Evolutionary conservation across 2,888 invertebrate genomes (phyloP), one percentile per base, ranked within the genome.

Genomic region (Drosophila rellima): DNA sequence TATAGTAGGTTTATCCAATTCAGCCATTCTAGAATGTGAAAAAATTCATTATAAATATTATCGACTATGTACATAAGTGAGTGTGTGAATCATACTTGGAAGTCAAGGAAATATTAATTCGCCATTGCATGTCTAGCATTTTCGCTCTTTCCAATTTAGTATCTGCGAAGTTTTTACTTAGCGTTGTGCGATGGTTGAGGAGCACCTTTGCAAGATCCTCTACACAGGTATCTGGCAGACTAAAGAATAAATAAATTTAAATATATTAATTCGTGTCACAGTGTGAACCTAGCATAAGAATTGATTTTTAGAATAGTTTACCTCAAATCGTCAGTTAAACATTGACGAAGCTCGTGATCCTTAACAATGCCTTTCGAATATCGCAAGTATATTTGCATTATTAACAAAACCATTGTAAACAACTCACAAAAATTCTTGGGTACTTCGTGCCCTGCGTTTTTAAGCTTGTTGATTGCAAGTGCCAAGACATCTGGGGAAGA

Each of bases 171-270:
- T 93, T 87, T 75, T 88, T 89, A 79, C 91, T 87, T 80, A 92
- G 60, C 13, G 92, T 87, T 59, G 93, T 91, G 11, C 93, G 93
- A 74, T 93, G 93, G 45, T 93, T 94, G 68, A 93, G 91, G 1
- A 94, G 85, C 56, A 94, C 93, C 70, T 93, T 93, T 42, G 93
- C 91, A 66, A 94, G 91, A 70, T 94, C 94, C 18, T 94, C 93
- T 23, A 93, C 92, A 66, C 93, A 94, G 42, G 93, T 93, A 39
- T 93, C 91, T 37, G 92, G 89, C 52, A 94, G 92, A 80, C 93
- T 93, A 35, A 18, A 74, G 7, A 11, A 55, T 1, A 35, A 18
- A 15, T 1, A 31, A n/a, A 17, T 8, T 8, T 11, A 15, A 6
- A 51, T 13, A 7, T 42, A 55, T 18, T 11, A n/a, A n/a, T 48